A percentile compares a stretch with the other conserved stretches of the same genome.
phyloP scores from a whole-genome alignment of 2,888 invertebrate species.

The Meiosimyza decipiens region DNA sequence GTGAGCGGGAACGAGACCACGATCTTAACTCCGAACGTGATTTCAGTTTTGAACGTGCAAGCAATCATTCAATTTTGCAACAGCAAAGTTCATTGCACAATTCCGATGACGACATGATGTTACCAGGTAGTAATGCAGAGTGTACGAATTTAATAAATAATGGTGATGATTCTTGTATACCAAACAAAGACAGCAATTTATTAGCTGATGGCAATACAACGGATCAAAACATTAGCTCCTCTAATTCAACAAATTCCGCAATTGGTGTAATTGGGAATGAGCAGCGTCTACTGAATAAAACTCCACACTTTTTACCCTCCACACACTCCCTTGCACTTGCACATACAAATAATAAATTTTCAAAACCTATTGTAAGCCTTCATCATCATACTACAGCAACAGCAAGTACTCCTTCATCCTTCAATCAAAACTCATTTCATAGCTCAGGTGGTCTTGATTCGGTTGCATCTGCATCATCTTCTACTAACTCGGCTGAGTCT shows the following conservation, averaged over 20 bases:
- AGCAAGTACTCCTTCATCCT: slow-evolving; percentile 44
- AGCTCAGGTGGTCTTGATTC: slow-evolving; percentile 43
- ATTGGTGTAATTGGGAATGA: slow-evolving; percentile 17
- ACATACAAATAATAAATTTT: slow-evolving; percentile 35
- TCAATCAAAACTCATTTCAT: slow-evolving; percentile 42
- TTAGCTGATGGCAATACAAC: slow-evolving; percentile 46
- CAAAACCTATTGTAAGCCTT: slow-evolving; percentile 35
- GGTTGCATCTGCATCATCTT: slow-evolving; percentile 31
- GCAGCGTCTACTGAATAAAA: slow-evolving; percentile 15
- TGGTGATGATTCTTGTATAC: slow-evolving; percentile 42
- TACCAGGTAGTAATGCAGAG: slow-evolving; percentile 59
- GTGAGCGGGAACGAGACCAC: slow-evolving; percentile 41
- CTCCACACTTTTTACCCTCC: neutral
- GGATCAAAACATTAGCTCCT: slow-evolving; percentile 36
- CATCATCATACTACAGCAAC: slow-evolving; percentile 35
- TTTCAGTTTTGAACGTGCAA: slow-evolving; percentile 43
- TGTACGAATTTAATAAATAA: slow-evolving; percentile 60
- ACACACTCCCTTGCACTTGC: slow-evolving; percentile 29
- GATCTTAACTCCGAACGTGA: slow-evolving; percentile 34
- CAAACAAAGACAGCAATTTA: slow-evolving; percentile 7
- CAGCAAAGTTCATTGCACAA: slow-evolving; percentile 44
- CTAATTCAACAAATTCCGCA: slow-evolving; percentile 13
- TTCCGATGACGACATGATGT: slow-evolving; percentile 59
- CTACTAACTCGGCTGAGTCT: slow-evolving; percentile 37
- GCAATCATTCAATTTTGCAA: slow-evolving; percentile 46